Percentiles rank a stretch among this genome's conserved stretches.
Conservation (phyloP, 2,888 invertebrate species). For the Eupithecia dodoneata region DNA sequence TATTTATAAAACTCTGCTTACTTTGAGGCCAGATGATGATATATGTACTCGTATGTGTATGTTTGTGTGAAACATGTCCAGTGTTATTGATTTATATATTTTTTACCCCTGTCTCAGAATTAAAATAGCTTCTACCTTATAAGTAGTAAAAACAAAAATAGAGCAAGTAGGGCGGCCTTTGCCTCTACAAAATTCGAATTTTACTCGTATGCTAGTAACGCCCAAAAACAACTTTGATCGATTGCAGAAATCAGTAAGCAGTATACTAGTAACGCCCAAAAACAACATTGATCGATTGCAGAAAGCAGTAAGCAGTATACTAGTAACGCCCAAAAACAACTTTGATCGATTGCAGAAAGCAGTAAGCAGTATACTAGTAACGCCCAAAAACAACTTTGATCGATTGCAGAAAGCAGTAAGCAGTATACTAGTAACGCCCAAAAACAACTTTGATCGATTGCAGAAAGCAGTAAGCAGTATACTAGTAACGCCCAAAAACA, state of each 20-base stretch:
- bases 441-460: background rate
- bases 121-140: too few species aligned
- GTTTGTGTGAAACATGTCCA: background rate
- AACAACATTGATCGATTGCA: background rate
- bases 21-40: background rate
- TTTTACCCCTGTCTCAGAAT: too few species aligned
- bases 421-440: background rate
- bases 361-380: background rate
- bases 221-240: background rate
- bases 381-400: background rate
- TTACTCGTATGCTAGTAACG: background rate
- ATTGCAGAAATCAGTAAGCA: background rate
- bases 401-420: background rate
- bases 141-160: background rate
- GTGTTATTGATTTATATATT: background rate
- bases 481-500: background rate
- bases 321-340: background rate
- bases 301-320: background rate
- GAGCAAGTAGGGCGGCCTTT: background rate
- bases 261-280: background rate
- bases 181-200: background rate
- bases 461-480: background rate
- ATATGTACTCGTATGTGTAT: too few species aligned
- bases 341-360: background rate
- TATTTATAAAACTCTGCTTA: background rate